Base-by-base conservation (phyloP, 2,888 invertebrate genomes). In the Oasisia sp. region DNA sequence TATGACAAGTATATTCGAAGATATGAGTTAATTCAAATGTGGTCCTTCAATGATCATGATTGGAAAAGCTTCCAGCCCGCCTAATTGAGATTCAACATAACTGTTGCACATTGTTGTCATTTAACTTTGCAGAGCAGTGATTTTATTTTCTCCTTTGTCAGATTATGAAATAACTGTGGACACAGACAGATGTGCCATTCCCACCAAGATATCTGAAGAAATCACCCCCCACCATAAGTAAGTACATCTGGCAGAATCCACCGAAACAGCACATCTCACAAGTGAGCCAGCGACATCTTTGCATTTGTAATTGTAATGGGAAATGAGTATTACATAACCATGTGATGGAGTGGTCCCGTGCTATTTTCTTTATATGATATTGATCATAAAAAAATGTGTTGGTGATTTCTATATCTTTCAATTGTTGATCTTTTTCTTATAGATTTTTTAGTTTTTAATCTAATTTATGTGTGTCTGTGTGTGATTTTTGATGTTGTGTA, bases 351-450 rank as follows among this genome's bases (percentile, higher is more conserved):
- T 11, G 2, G 56, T 56, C 56, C 56, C 14, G 14, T 50, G 50
- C 50, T 50, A 19, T n/a, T 74, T 74, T n/a, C 74, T n/a, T n/a
- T 27, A 74, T n/a, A 74, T 19, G 7, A n/a, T 74, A n/a, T 74
- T 27, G 27, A 74, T 0, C n/a, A 7, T 11, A 56, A 56, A 56
- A 11, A 8, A 2, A 56, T 19, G 4, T 56, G 56, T 9, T 14
- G 14, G 19, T 56, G 56, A 56, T 56, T 19, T 56, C 11, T 56
- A 19, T 14, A 19, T 94, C 74, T 97, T 97, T 0, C 94, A 98
- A 89, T 95, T 98, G 92, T 97, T 97, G 95, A 96, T 97, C 92
- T 97, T 97, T 0, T 97, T 98, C 93, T 97, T 97, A 95, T 97
- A 97, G 56, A 19, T 56, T 56, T 56, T 38, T 38, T 38, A 38